A percentile compares a stretch with the other conserved stretches of the same genome.
These are phyloP conservation scores for Mythimna lalbum DNA, from an alignment of 2,888 invertebrate genomes.

Conservation along the genomic window DNA sequence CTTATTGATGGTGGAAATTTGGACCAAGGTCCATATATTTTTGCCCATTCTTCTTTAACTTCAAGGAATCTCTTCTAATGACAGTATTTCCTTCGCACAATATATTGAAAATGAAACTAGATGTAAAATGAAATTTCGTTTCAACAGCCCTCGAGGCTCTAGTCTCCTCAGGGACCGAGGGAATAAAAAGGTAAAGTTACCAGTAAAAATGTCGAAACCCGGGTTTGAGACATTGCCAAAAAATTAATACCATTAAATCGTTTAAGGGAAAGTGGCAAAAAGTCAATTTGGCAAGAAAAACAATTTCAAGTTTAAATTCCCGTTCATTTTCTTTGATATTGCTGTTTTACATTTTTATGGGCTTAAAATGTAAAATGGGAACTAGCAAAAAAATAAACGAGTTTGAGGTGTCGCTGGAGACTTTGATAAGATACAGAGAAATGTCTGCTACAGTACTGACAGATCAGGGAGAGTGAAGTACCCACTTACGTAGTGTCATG, in stretches of 20 bases:
- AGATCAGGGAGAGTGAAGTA: not conserved
- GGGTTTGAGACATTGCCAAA: slow-evolving; percentile 34
- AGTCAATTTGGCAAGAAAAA: slow-evolving; percentile 43
- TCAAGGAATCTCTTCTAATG: slow-evolving; percentile 34
- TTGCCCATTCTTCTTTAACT: no score
- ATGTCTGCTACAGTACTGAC: not conserved
- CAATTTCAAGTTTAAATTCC: slow-evolving; percentile 48
- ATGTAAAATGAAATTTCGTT: slow-evolving; percentile 18
- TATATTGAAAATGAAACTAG: slow-evolving; percentile 32
- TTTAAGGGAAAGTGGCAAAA: slow-evolving; percentile 19
- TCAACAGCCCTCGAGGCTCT: slow-evolving; percentile 6
- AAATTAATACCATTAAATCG: slow-evolving; percentile 15
- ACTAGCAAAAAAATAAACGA: slow-evolving; percentile 25
- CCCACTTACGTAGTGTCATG: not conserved
- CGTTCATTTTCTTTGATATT: slow-evolving; percentile 37
- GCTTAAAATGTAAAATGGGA: slow-evolving; percentile 43
- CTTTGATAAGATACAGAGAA: slow-evolving; percentile 10
- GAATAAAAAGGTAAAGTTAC: slow-evolving; percentile 11
- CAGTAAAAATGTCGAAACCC: not conserved
- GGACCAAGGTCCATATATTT: no score
- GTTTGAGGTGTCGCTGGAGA: not conserved
- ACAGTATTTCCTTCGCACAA: slow-evolving; percentile 10
- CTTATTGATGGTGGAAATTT: no score
- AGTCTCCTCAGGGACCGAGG: not conserved
- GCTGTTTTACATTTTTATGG: slow-evolving; percentile 49